These are phyloP conservation scores for Eudemis profundana DNA, from an alignment of 2,888 invertebrate species.

Conservation along the genomic window DNA sequence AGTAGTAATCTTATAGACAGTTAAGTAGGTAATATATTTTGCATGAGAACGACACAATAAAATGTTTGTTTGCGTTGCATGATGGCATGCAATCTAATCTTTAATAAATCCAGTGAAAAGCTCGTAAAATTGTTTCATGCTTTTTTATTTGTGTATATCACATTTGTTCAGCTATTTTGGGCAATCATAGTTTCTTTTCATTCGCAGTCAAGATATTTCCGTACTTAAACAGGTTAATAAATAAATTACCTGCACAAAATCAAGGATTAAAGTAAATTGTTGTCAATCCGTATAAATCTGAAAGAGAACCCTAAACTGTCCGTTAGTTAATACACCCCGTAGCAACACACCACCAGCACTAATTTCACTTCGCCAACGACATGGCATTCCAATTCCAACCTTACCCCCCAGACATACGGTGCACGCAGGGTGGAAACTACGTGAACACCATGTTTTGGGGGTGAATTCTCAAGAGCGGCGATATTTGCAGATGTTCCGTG, in stretches of 20 bases:
- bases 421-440: background rate
- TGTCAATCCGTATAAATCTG: conserved; percentile 3
- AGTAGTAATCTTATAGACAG: no score
- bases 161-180: no score
- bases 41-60: no score
- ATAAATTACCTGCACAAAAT: background rate
- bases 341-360: conserved; percentile 56
- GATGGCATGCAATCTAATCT: no score
- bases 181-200: no score
- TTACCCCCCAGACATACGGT: conserved; percentile 44
- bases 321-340: conserved; percentile 64
- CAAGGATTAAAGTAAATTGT: background rate
- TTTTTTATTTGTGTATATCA: no score
- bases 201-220: no score
- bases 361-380: conserved; percentile 28
- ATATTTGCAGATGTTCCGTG: conserved; percentile 42
- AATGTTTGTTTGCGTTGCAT: no score
- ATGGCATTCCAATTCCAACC: conserved; percentile 43
- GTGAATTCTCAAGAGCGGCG: conserved; percentile 49
- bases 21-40: no score
- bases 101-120: no score
- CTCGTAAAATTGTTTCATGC: no score
- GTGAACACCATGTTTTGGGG: conserved; percentile 47
- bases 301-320: conserved; percentile 39
- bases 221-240: background rate